Conservation (phyloP, 2,888 invertebrate genomes). For the Pseudeuparius sepicola region DNA sequence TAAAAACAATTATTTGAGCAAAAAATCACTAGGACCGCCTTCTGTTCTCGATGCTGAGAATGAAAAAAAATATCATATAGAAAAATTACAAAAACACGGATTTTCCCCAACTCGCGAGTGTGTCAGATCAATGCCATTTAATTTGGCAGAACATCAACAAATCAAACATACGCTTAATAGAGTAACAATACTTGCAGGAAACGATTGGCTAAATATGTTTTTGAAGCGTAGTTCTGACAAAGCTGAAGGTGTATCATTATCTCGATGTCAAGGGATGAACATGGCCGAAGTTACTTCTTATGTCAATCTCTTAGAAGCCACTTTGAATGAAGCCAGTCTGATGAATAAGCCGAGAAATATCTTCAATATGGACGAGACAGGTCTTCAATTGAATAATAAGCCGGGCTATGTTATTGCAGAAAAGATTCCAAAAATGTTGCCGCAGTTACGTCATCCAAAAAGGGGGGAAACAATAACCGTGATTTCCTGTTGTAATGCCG, state of each 20-base stretch:
- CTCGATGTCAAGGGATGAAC: conserved; percentile 11
- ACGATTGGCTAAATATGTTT: conserved; percentile 13
- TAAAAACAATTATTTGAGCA: not conserved
- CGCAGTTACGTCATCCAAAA: conserved; percentile 10
- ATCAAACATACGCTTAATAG: conserved; percentile 4
- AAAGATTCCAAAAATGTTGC: conserved; percentile 14
- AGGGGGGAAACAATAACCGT: conserved; percentile 20
- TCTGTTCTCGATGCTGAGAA: no score
- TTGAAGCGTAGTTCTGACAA: conserved; percentile 3
- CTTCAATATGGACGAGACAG: conserved; percentile 21
- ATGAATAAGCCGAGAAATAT: conserved; percentile 20
- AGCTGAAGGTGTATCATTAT: conserved; percentile 8
- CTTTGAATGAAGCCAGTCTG: conserved; percentile 18
- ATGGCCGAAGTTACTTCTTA: conserved; percentile 11
- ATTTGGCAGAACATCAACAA: conserved; percentile 11
- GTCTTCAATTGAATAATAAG: conserved; percentile 20
- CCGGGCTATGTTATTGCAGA: conserved; percentile 15
- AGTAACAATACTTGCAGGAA: conserved; percentile 8
- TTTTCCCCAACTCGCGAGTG: conserved; percentile 12
- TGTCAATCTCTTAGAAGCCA: conserved; percentile 16
- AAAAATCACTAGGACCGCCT: conserved; percentile 5
- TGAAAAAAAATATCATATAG: no score
- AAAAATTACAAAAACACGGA: conserved; percentile 13
- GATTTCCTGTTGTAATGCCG: conserved; percentile 11
- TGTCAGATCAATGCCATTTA: conserved; percentile 11